These are phyloP conservation scores for Leptopilina clavipes DNA, from an alignment of 1,140 invertebrate species.

Conservation along the genomic window DNA sequence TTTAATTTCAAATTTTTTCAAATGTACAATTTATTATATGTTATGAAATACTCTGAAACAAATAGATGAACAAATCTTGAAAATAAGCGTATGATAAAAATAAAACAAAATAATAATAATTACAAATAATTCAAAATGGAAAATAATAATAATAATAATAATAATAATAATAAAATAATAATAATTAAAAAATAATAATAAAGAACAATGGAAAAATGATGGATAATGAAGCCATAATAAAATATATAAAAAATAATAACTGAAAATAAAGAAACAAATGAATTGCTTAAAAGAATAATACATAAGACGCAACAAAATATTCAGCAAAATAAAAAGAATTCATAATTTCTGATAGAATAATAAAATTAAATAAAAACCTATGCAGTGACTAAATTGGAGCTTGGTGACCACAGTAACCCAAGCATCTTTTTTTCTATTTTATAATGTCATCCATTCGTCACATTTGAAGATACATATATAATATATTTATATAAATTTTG, in stretches of 20 bases:
- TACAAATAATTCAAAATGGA: too few relatives aligned
- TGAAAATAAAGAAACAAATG: conserved; percentile 52
- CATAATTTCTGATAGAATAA: conserved; percentile 39
- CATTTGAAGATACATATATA: conserved; percentile 46
- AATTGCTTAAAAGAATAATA: conserved; percentile 45
- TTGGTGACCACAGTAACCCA: conserved; percentile 75
- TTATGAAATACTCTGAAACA: conserved; percentile 58
- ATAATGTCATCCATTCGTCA: conserved; percentile 58
- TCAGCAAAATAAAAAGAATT: conserved; percentile 42
- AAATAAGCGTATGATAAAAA: conserved; percentile 45
- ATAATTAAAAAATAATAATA: conserved; percentile 33
- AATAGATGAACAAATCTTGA: conserved; percentile 35
- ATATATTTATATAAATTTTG: conserved; percentile 41
- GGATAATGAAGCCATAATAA: conserved; percentile 48
- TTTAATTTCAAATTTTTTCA: neutral
- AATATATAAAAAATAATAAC: conserved; percentile 48
- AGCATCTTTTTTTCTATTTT: conserved; percentile 61
- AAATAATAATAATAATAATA: conserved; percentile 41
- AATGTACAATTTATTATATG: neutral
- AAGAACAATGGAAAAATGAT: conserved; percentile 45
- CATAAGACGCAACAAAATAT: conserved; percentile 48
- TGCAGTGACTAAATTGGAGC: conserved; percentile 69
- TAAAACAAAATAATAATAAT: conserved; percentile 25
- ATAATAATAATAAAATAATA: conserved; percentile 37
- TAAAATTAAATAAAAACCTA: conserved; percentile 59